Evolutionary conservation across 2,888 invertebrate genomes (phyloP), one percentile per base, ranked within the genome.

Genomic region (Stenotaenia linearis): DNA sequence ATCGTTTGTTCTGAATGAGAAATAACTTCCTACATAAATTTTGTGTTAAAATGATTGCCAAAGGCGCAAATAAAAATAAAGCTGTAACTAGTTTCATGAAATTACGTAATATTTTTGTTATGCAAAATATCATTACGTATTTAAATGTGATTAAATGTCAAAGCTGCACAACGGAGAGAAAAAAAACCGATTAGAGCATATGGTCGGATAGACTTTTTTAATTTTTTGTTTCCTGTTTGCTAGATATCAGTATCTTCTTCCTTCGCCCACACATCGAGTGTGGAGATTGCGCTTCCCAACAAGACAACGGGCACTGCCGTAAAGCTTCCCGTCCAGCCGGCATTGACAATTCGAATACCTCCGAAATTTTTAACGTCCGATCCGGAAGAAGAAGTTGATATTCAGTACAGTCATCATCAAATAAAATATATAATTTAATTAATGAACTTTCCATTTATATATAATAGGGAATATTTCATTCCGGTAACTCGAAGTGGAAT

Each of bases 381-480:
- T 28, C 61, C 61, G 15, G 61, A 61, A 15, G 61, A 61, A 61
- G 61, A 61, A 61, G 61, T 61, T 28, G 61, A 61, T 28, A 61
- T 61, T 28, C 61, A 61, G 61, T 61, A 56, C 15, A 4, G 35
- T 6, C 35, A 50, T 18, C n/a, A n/a, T n/a, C n/a, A 25, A 25
- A 61, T 61, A 3, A 23, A 21, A 6, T 56, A 2, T 4, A 56
- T 23, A 15, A 25, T 61, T 23, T 12, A 61, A 61, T 25, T n/a
- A n/a, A n/a, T n/a, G n/a, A n/a, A n/a, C n/a, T 32, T 32, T 32
- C 4, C 9, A 6, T 32, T 32, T 32, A 32, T 32, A 6, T 32
- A 21, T 74, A 35, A 15, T n/a, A 79, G 79, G 35, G 79, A 79
- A 74, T 79, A 74, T 75, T 79, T 79, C 37, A 79, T 79, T 74